phyloP scores from a whole-genome alignment of 2,888 invertebrate species.

The Girardia tigrina region DNA sequence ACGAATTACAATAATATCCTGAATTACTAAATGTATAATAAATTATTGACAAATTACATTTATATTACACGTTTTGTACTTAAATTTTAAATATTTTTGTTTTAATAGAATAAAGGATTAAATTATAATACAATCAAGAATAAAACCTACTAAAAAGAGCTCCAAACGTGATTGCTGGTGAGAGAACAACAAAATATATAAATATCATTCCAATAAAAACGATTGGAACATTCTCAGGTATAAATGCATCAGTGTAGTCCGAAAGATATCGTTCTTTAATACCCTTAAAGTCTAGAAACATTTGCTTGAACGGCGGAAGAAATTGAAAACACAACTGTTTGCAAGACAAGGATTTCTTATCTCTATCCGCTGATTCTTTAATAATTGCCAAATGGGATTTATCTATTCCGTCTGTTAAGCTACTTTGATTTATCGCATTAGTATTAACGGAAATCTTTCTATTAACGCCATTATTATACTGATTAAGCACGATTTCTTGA shows the following conservation, averaged over 20 bases:
- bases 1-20: too few species aligned
- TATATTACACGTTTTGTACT: too few species aligned
- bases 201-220: conserved; percentile 35
- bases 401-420: neutral
- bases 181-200: conserved; percentile 35
- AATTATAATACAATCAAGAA: too few species aligned
- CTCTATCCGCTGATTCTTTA: neutral
- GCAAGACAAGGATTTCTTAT: neutral
- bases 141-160: conserved; percentile 33
- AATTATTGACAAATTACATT: too few species aligned
- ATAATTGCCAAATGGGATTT: neutral
- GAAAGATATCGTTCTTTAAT: conserved; percentile 21
- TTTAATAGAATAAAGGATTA: too few species aligned
- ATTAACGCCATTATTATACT: neutral
- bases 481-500: neutral
- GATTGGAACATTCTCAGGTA: conserved; percentile 3
- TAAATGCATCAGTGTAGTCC: conserved; percentile 34
- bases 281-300: conserved; percentile 3
- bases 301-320: conserved; percentile 25
- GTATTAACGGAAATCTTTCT: neutral
- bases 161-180: conserved; percentile 36
- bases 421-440: neutral
- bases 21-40: too few species aligned
- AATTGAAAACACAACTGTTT: conserved; percentile 17
- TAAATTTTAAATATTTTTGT: too few species aligned